Percentiles rank a stretch among this genome's conserved stretches.
These are phyloP conservation scores for Lasioglossum marginatum DNA, from an alignment of 2,888 invertebrate genomes.

Conservation along the genomic window DNA sequence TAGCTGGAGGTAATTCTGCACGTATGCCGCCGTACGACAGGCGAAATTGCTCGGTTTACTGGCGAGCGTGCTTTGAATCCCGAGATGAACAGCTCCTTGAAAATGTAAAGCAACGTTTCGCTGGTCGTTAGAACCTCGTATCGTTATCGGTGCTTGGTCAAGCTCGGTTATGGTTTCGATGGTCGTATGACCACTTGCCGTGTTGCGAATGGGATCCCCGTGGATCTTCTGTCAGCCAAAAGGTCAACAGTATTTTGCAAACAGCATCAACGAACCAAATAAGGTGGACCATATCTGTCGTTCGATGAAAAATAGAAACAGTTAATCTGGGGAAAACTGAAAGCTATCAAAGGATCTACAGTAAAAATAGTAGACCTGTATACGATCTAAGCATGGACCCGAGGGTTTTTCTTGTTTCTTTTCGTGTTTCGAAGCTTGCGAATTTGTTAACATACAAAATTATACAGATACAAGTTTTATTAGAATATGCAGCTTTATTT, in stretches of 20 bases:
- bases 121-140: constrained; percentile 18
- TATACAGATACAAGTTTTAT: too few species aligned
- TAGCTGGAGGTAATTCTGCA: constrained; percentile 61
- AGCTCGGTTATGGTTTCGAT: constrained; percentile 1
- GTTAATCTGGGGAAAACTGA: not conserved
- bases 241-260: not conserved
- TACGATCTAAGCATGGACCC: too few species aligned
- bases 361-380: too few species aligned
- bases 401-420: too few species aligned
- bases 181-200: not conserved
- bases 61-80: constrained; percentile 63
- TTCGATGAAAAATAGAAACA: not conserved
- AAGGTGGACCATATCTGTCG: not conserved
- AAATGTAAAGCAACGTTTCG: constrained; percentile 37
- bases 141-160: constrained; percentile 18
- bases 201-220: not conserved
- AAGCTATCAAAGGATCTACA: not conserved
- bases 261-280: not conserved
- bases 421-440: too few species aligned
- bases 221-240: not conserved
- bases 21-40: constrained; percentile 51
- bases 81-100: constrained; percentile 42
- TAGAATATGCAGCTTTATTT: too few species aligned
- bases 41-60: constrained; percentile 67
- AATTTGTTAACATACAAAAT: too few species aligned